Base-by-base conservation (phyloP, 2,888 invertebrate genomes). In the Agrochola lychnidis region DNA sequence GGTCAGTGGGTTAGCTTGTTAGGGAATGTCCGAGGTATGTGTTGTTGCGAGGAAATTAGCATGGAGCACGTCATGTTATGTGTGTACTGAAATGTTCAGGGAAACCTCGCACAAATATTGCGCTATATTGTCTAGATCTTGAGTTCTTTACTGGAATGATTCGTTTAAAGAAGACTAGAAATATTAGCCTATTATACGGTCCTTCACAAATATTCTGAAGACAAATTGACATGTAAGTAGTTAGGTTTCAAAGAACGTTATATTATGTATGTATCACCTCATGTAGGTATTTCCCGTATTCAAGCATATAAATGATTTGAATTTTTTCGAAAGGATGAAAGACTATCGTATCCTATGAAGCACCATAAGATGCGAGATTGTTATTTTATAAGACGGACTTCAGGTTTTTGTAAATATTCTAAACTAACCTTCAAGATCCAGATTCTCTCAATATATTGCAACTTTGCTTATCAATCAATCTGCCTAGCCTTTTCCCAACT, bases 1-100 rank as follows among this genome's bases (percentile, higher is more conserved):
- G 82, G 83, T 75, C 68, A 82, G 48, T 75, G 19, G 79, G 83
- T 61, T 42, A 66, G 56, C 36, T 79, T 14, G 73, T 73, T 78
- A 69, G 70, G 79, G 76, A 64, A 79, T 74, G 63, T 61, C 62
- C 30, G 56, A 62, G 40, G 51, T 48, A 70, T 70, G 62, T 30
- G 62, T n/a, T 70, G 62, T 45, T 45, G 78, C 51, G 25, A 14
- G 67, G 74, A 71, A 68, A 82, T 82, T 83, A 61, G 79, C 63
- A 30, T 51, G n/a, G 19, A 42, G 25, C 74, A 71, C 53, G 74
- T 42, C 10, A 73, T 66, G 61, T 25, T 10, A 4, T 19, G 22
- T n/a, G 36, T 5, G 9, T 36, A 4, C 14, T 4, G 9, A 12
- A 40, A n/a, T n/a, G 19, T 30, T 64, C 16, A 14, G 12, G 5